phyloP scores from a whole-genome alignment of 2,113 vertebrate species.

The Tretioscincus oriximinensis region DNA sequence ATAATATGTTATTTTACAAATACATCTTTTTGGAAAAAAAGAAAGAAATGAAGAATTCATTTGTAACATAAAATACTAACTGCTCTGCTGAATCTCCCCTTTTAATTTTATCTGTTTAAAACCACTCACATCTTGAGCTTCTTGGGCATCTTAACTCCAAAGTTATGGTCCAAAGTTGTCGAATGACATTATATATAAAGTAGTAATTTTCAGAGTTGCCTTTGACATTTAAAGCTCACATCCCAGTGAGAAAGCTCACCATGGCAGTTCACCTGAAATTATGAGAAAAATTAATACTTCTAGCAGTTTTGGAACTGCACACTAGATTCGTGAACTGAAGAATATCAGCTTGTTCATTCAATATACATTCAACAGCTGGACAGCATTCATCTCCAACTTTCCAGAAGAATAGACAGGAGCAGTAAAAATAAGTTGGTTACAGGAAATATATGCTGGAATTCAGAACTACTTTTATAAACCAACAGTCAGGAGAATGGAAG shows the following conservation, averaged over 20 bases:
- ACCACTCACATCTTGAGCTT: conserved; percentile 18
- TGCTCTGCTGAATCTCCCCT: conserved; percentile 10
- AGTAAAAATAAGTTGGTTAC: conserved; percentile 1
- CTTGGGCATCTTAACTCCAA: conserved; percentile 5
- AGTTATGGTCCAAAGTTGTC: not conserved
- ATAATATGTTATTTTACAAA: not conserved
- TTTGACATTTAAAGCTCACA: conserved; percentile 45
- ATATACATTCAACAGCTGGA: not conserved
- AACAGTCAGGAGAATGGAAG: not conserved
- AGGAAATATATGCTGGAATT: not conserved
- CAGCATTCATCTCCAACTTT: conserved; percentile 20
- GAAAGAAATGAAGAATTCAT: not conserved
- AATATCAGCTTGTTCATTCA: not conserved
- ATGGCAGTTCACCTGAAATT: not conserved
- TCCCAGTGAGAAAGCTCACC: conserved; percentile 22
- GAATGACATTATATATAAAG: not conserved
- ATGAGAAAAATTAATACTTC: conserved; percentile 26
- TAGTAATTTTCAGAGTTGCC: conserved; percentile 8
- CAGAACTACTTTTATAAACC: conserved; percentile 3
- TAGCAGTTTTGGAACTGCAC: not conserved
- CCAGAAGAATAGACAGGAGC: not conserved
- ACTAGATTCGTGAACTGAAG: conserved; percentile 19
- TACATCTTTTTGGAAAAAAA: not conserved
- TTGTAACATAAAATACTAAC: not conserved
- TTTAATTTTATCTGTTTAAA: conserved; percentile 29